A percentile compares a stretch with the other conserved stretches of the same genome.
Conservation (phyloP, 1,140 invertebrate species). For the Drosophila guanche region DNA sequence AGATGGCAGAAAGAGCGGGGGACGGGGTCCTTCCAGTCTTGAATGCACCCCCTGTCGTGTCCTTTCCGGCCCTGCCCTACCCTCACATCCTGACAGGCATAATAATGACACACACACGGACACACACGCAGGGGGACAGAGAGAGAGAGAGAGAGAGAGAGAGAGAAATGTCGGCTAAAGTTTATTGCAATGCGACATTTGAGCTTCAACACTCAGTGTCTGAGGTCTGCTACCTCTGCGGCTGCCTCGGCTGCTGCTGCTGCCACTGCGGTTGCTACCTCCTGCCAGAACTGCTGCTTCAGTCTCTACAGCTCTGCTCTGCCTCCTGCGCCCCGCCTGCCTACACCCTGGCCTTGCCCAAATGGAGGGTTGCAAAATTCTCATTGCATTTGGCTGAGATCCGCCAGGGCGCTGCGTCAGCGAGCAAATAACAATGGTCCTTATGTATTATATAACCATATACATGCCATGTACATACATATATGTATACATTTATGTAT, state of each 20-base stretch:
- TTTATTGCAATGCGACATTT: slow-evolving; percentile 82
- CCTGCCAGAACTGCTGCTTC: neutral
- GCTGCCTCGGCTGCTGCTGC: slow-evolving; percentile 29
- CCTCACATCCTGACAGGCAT: slow-evolving; percentile 61
- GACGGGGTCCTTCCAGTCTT: neutral
- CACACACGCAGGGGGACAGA: slow-evolving; percentile 24
- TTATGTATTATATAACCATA: slow-evolving; percentile 75
- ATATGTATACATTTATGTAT: slow-evolving; percentile 22
- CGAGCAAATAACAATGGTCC: slow-evolving; percentile 77
- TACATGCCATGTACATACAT: slow-evolving; percentile 31
- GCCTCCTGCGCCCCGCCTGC: too few relatives aligned
- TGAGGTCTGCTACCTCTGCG: slow-evolving; percentile 66
- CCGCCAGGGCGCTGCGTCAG: slow-evolving; percentile 56
- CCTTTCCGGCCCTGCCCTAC: slow-evolving; percentile 30
- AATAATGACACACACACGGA: slow-evolving; percentile 66
- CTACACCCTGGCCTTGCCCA: slow-evolving; percentile 30
- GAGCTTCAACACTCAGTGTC: slow-evolving; percentile 79
- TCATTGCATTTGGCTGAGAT: slow-evolving; percentile 69
- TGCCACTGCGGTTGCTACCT: slow-evolving; percentile 41
- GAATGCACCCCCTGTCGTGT: too few relatives aligned
- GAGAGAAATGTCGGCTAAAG: slow-evolving; percentile 55
- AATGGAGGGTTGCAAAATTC: slow-evolving; percentile 73
- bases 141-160: neutral
- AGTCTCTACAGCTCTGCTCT: slow-evolving; percentile 15
- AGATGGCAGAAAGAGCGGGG: too few relatives aligned